These are phyloP conservation scores for Agrotis clavis DNA, from an alignment of 2,888 invertebrate genomes.

Conservation along the genomic window DNA sequence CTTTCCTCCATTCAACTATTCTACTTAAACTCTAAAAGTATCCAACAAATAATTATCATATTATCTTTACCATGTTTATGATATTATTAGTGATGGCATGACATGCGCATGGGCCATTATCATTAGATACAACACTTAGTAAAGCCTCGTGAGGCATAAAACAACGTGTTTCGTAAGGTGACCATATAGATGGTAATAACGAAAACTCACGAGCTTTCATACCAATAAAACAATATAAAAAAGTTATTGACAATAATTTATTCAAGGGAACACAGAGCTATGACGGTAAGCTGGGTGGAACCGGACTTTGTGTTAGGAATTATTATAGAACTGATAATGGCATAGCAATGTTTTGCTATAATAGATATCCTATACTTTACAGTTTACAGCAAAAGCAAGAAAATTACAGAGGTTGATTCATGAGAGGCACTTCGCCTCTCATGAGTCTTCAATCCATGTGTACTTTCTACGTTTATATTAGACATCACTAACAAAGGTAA, in stretches of 20 bases:
- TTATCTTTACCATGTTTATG: conserved; percentile 66
- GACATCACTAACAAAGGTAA: no score
- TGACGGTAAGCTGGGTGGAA: conserved; percentile 8
- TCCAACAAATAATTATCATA: conserved; percentile 65
- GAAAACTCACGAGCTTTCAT: conserved; percentile 83
- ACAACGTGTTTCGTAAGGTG: conserved; percentile 75
- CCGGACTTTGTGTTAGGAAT: conserved; percentile 10
- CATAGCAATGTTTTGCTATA: conserved; percentile 4
- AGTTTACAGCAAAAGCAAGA: no score
- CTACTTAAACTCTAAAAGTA: conserved; percentile 44
- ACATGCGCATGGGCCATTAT: conserved; percentile 69
- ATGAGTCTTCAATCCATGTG: no score
- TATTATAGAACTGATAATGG: conserved; percentile 15
- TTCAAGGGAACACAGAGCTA: conserved; percentile 64
- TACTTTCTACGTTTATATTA: no score
- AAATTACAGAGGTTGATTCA: no score
- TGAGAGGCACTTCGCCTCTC: no score
- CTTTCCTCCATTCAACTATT: conserved; percentile 51
- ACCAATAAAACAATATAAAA: conserved; percentile 89
- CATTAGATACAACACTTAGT: conserved; percentile 74
- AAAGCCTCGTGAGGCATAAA: conserved; percentile 70
- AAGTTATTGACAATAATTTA: conserved; percentile 88
- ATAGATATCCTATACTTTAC: no score
- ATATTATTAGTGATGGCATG: conserved; percentile 67
- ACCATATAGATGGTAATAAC: conserved; percentile 79